Evolutionary conservation across 2,888 invertebrate species (phyloP).

Genomic region (Mimachlamys varia): DNA sequence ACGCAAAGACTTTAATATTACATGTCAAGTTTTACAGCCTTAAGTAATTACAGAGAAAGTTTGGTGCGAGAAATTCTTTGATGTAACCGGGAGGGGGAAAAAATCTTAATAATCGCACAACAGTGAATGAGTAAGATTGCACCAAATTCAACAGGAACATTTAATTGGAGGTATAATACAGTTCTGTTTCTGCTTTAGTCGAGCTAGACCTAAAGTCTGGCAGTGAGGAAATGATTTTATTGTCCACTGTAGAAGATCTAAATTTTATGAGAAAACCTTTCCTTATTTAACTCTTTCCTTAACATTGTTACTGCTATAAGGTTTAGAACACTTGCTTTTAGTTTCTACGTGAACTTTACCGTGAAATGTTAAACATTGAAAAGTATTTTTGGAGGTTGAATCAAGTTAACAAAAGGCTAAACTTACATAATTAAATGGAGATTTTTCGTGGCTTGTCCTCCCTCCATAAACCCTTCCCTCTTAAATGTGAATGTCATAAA

Average conservation of each 20-base stretch:
- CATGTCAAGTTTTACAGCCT: neutral
- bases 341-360: neutral
- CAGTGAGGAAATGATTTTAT: neutral
- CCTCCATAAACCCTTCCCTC: neutral
- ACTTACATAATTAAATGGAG: neutral
- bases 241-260: no score
- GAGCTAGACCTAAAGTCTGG: neutral
- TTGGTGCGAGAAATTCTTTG: neutral
- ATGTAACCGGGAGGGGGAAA: neutral
- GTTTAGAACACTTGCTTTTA: neutral
- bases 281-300: neutral
- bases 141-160: neutral
- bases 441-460: neutral
- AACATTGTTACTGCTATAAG: neutral
- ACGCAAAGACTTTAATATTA: neutral
- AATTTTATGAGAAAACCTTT: neutral
- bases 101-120: neutral
- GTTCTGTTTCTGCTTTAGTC: neutral
- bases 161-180: no score
- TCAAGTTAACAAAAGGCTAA: neutral
- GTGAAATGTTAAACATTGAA: neutral
- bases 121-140: neutral
- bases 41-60: neutral
- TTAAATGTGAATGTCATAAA: neutral
- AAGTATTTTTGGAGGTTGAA: neutral